These are phyloP conservation scores for Limenitis camilla DNA, from an alignment of 2,888 invertebrate genomes.

Conservation along the genomic window DNA sequence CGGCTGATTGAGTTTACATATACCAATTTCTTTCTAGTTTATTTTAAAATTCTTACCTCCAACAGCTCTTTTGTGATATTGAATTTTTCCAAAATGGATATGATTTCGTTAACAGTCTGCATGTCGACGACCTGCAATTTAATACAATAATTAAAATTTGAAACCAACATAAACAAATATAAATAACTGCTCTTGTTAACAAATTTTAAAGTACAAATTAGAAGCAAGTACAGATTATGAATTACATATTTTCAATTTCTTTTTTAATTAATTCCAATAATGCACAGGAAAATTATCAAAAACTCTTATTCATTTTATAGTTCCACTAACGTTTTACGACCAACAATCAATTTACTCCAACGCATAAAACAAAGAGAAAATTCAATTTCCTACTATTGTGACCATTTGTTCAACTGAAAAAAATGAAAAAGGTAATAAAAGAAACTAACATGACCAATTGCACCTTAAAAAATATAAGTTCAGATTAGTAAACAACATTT, in stretches of 20 bases:
- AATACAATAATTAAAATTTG: background rate
- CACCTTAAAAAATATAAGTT: no score
- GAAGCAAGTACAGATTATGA: no score
- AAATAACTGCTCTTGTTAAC: no score
- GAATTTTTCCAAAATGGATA: conserved; percentile 92
- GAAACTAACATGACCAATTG: background rate
- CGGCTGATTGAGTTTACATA: no score
- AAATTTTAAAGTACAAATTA: no score
- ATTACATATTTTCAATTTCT: no score
- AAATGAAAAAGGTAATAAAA: background rate
- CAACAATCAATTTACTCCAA: conserved; percentile 36
- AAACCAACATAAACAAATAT: no score
- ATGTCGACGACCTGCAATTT: conserved; percentile 91
- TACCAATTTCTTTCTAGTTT: background rate
- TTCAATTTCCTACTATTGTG: conserved; percentile 22
- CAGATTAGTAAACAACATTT: no score
- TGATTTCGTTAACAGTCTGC: conserved; percentile 93
- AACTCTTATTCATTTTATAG: conserved; percentile 9
- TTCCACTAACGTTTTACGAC: conserved; percentile 36
- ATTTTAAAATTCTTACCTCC: conserved; percentile 77
- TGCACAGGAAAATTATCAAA: background rate
- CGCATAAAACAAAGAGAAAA: conserved; percentile 21
- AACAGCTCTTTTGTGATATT: conserved; percentile 92
- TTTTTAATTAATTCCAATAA: no score
- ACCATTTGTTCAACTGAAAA: background rate